Percentiles rank a stretch among this genome's conserved stretches.
These are phyloP conservation scores for Cotesia congregata DNA, from an alignment of 2,888 invertebrate species.

Conservation along the genomic window DNA sequence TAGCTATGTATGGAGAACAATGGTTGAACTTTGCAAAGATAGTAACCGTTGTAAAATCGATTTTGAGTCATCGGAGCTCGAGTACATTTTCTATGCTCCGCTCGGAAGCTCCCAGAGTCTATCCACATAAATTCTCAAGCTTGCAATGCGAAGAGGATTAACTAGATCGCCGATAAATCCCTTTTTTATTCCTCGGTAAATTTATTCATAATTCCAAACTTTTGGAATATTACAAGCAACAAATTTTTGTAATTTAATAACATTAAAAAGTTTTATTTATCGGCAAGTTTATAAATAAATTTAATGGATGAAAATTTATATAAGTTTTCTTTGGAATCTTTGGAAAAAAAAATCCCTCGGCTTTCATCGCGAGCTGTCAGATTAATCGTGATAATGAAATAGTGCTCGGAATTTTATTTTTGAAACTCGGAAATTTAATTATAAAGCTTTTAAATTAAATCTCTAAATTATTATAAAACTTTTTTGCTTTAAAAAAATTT, in stretches of 20 bases:
- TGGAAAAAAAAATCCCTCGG: neutral
- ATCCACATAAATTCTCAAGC: neutral
- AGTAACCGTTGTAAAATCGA: constrained; percentile 62
- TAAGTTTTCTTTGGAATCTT: neutral
- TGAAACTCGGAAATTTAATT: too few relatives aligned
- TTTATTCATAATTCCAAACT: neutral
- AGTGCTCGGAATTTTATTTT: too few relatives aligned
- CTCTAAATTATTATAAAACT: too few relatives aligned
- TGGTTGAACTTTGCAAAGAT: constrained; percentile 56
- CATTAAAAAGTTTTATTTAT: neutral
- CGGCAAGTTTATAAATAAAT: neutral
- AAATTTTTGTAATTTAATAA: neutral
- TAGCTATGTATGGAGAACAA: neutral
- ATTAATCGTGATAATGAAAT: too few relatives aligned
- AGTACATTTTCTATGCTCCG: neutral
- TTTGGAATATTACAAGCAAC: neutral
- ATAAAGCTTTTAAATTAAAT: too few relatives aligned
- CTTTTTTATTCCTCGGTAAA: neutral
- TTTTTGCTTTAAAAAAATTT: too few relatives aligned
- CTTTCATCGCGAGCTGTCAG: too few relatives aligned
- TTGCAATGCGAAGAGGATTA: neutral
- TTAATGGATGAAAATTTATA: neutral
- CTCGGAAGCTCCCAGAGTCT: neutral
- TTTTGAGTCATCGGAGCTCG: constrained; percentile 33
- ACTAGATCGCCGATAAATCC: neutral